These are phyloP conservation scores for Coracopsis vasa DNA, from an alignment of 2,113 vertebrate genomes.

Conservation along the genomic window DNA sequence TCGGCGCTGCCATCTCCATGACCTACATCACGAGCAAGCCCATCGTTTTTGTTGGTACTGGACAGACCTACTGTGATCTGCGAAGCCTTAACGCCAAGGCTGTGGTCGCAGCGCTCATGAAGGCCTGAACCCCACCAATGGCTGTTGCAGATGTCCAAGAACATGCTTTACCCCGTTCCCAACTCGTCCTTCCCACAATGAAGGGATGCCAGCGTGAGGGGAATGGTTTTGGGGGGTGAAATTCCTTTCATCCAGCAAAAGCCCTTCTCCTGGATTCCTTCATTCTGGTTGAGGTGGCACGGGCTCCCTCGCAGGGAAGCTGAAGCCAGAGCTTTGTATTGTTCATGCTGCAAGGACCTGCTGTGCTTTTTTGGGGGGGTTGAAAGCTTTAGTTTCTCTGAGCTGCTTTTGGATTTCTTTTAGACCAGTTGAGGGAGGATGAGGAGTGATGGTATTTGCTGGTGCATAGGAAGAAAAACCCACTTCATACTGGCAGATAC, in stretches of 20 bases:
- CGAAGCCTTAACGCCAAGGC: constrained; percentile 96
- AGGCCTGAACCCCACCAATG: constrained; percentile 81
- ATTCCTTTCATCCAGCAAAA: background rate
- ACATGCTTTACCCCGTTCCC: constrained; percentile 67
- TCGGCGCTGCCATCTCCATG: constrained; percentile 98
- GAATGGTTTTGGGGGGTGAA: background rate
- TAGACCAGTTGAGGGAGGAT: background rate
- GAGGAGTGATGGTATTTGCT: background rate
- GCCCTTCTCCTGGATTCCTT: background rate
- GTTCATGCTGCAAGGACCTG: constrained; percentile 18
- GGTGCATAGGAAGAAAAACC: background rate
- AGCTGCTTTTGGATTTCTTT: constrained; percentile 1
- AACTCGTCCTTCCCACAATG: constrained; percentile 46
- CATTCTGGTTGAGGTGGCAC: background rate
- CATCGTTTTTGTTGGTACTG: constrained; percentile 96
- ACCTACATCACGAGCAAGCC: constrained; percentile 99
- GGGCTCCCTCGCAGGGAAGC: background rate
- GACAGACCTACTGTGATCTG: constrained; percentile 98
- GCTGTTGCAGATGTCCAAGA: constrained; percentile 54
- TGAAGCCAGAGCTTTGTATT: constrained; percentile 57
- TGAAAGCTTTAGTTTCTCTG: background rate
- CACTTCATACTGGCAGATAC: background rate
- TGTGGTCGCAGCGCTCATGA: constrained; percentile 96
- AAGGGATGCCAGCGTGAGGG: background rate
- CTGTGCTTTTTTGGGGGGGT: background rate